Evolutionary conservation across 2,888 invertebrate species (phyloP), one percentile per base, ranked within the genome.

Genomic region (Agrenia bidenticulata): DNA sequence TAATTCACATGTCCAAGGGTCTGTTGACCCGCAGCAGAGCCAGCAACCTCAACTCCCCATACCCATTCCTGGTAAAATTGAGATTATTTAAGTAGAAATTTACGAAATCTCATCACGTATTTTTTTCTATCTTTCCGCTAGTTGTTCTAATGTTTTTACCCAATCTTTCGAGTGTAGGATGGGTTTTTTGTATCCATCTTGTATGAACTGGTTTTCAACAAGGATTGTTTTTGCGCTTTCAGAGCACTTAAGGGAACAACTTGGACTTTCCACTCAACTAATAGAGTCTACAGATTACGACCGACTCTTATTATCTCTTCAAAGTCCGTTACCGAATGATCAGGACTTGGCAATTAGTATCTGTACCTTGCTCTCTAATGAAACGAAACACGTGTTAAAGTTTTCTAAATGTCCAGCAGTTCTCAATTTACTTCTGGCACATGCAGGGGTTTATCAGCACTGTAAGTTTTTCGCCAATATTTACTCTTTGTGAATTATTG

Each of bases 301-400:
- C 77, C 88, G 93, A 68, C 83, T 99, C 66, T 87, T 92, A n/a
- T 83, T 95, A 61, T 94, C 97, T 0, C 84, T 99, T 42, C 82
- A 94, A 60, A 94, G 94, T n/a, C 96, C 98, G 1, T 84, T 99
- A 79, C 97, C 98, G 5, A 99, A 99, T 81, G 98, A 99, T 80
- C 94, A 97, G 80, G 98, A 98, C 82, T 95, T 98, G 80, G 96
- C 96, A 26, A 89, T 99, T 77, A 98, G 98, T 81, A 94, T 97
- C 1, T 96, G 96, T 80, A 95, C 94, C 0, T 84, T 99, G 66
- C 84, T 99, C 75, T 94, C 96, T 5, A 96, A 94, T 76, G 97
- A 98, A 78, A 92, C 92, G 69, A 90, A 90, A 67, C 92, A 94
- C 78, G 87, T 92, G 0, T 82, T 99, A 62, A 89, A 92, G 61